Base-by-base conservation (phyloP, 2,888 invertebrate genomes). In the Platypus cylindrus region DNA sequence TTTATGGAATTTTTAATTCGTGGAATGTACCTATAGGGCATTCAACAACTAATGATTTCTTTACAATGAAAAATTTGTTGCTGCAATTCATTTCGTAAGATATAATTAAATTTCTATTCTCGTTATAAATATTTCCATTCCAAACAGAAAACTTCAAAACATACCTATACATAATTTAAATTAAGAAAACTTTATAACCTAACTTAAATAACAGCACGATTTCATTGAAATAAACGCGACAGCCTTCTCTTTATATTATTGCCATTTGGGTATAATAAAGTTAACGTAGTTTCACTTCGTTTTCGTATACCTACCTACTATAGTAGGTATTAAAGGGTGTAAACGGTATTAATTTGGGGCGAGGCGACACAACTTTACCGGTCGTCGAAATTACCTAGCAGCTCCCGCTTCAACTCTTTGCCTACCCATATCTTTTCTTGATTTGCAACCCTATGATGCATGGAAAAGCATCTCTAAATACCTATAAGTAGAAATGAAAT, bases 401-500 rank as follows among this genome's bases (percentile, higher is more conserved):
- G 4, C 24, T 24, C 30, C 41, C 36, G 42, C 40, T 42, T 41
- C 39, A 44, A 43, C 42, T 44, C 36, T 44, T 45, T 53, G 54
- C 55, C 55, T 54, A 48, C 56, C 55, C 53, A n/a, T n/a, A n/a
- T n/a, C n/a, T 52, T 51, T 50, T 51, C 52, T 55, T 58, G 59
- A 58, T 58, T 60, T 58, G 58, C 55, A 55, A 60, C 51, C 50
- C 13, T 11, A 5, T 11, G 11, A 5, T 5, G 26, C 26, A 49
- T 48, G 49, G 49, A n/a, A n/a, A n/a, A n/a, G n/a, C n/a, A n/a
- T n/a, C n/a, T n/a, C n/a, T n/a, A n/a, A n/a, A n/a, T n/a, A n/a
- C n/a, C n/a, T n/a, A n/a, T n/a, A n/a, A n/a, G 50, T 45, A 51
- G 53, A 59, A 61, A 62, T 62, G 60, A 61, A 63, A 63, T 63